Conservation (phyloP, 2,888 invertebrate genomes). For the Capitulum mitella region DNA sequence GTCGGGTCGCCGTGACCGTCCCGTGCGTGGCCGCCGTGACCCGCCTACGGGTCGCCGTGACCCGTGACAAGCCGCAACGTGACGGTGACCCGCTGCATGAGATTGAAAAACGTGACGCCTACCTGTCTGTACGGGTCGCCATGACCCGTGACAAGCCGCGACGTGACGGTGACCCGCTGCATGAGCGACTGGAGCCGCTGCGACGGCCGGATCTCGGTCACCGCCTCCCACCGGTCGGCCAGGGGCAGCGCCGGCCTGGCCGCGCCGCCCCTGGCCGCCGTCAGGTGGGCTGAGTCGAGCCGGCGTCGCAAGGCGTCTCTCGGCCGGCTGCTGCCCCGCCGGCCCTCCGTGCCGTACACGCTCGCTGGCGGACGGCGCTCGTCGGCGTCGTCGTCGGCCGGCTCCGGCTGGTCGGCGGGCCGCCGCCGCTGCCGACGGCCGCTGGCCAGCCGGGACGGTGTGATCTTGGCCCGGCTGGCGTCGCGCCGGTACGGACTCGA, state of each 20-base stretch:
- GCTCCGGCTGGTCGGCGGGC: not conserved
- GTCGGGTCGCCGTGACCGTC: too few relatives aligned
- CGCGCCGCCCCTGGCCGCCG: not conserved
- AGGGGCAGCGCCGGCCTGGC: not conserved
- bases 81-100: not conserved
- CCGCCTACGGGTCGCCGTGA: too few relatives aligned
- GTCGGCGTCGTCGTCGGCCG: not conserved
- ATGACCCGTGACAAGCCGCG: too few relatives aligned
- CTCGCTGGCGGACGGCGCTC: not conserved
- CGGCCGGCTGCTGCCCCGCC: not conserved
- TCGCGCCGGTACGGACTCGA: not conserved
- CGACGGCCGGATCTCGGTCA: not conserved
- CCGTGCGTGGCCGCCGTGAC: too few relatives aligned
- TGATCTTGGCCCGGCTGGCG: conserved; percentile 28
- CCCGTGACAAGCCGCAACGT: too few relatives aligned
- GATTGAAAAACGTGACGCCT: too few relatives aligned
- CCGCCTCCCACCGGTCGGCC: not conserved
- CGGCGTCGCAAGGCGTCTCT: not conserved
- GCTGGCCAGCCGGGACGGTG: conserved; percentile 28
- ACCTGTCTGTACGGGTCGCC: not conserved
- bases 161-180: not conserved
- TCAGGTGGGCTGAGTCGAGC: not conserved
- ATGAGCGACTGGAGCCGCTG: not conserved
- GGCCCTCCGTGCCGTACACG: not conserved
- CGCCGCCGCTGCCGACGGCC: conserved; percentile 8